Evolutionary conservation across 2,113 vertebrate species (phyloP).

Genomic region (Furnarius figulus): DNA sequence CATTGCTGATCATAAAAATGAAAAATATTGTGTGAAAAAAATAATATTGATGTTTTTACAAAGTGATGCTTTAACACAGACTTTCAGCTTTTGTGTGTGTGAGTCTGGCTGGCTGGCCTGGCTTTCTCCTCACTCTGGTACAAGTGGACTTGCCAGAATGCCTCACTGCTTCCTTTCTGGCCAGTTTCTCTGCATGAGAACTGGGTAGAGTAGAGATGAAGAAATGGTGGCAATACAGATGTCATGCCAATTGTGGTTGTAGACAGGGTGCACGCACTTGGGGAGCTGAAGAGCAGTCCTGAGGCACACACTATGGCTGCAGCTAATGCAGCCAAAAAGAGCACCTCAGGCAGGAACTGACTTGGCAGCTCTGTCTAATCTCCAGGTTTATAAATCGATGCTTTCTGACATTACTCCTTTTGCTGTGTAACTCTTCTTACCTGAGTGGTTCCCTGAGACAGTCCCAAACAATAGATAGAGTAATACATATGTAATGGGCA

Average conservation of each 20-base stretch:
- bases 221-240: background rate
- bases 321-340: background rate
- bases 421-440: background rate
- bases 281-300: background rate
- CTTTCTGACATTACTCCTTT: background rate
- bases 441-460: background rate
- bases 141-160: background rate
- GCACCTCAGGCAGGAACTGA: background rate
- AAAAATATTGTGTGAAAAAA: background rate
- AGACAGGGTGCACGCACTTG: background rate
- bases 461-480: background rate
- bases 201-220: background rate
- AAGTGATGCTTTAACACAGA: background rate
- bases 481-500: background rate
- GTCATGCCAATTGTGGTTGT: background rate
- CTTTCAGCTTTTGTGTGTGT: background rate
- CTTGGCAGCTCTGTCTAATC: background rate
- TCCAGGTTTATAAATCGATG: background rate
- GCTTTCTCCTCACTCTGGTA: background rate
- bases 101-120: background rate
- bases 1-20: background rate
- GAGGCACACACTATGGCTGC: background rate
- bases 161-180: background rate
- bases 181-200: background rate
- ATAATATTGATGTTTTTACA: background rate